A percentile compares a stretch with the other conserved stretches of the same genome.
phyloP scores from a whole-genome alignment of 2,888 invertebrate genomes.

The Macrophya annulata region DNA sequence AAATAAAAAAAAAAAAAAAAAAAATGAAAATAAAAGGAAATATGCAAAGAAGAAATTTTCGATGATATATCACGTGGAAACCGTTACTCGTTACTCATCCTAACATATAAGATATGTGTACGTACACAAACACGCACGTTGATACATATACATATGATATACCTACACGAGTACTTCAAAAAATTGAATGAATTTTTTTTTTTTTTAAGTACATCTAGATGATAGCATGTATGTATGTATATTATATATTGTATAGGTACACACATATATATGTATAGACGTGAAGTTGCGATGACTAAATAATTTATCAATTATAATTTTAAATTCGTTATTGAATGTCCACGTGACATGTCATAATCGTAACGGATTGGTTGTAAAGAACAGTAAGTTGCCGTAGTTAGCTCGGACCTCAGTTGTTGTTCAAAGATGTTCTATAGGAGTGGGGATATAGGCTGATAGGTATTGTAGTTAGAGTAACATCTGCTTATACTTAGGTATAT shows the following conservation, averaged over 20 bases:
- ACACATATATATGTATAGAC: no score
- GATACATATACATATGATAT: neutral
- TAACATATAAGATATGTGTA: no score
- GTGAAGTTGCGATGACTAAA: no score
- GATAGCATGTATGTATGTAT: no score
- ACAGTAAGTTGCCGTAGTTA: neutral
- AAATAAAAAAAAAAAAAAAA: neutral
- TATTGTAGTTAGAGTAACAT: neutral
- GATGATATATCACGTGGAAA: neutral
- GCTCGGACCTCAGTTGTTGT: neutral
- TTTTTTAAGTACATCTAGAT: no score
- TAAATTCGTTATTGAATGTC: neutral
- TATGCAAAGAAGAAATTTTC: neutral
- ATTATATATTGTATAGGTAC: no score
- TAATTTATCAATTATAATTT: neutral
- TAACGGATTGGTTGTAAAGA: neutral
- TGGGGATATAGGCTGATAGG: neutral
- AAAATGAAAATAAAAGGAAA: neutral
- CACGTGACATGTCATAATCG: neutral
- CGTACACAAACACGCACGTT: no score
- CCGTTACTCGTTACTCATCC: neutral
- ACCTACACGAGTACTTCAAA: no score
- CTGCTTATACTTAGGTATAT: conserved; percentile 16
- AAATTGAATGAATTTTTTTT: no score
- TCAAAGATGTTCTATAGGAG: neutral